Base-by-base conservation (phyloP, 1,140 invertebrate species). In the Nilaparvata lugens region DNA sequence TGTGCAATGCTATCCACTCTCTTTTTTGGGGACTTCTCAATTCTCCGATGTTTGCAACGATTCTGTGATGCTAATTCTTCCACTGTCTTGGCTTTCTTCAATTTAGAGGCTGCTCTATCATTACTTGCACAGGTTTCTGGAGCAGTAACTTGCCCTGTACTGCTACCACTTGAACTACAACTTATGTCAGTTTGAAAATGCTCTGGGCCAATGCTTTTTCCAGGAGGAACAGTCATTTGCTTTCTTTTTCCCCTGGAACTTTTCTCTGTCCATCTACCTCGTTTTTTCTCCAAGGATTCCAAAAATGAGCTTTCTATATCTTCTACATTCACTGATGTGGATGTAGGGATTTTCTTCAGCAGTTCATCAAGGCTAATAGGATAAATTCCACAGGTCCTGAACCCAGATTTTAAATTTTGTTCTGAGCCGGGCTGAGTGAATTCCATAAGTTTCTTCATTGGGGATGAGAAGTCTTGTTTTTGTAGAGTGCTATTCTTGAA, bases 401-500 rank as follows among this genome's bases (percentile, higher is more conserved):
- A 66, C 6, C 65, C 63, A 48, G 60, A n/a, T 48, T 28, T 60
- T 19, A 66, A 14, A 61, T 64, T 62, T 19, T 53, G 18, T 54
- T 19, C 14, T 43, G 16, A 19, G 53, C 61, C 62, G 25, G 53
- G 40, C 19, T 45, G n/a, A 1, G 61, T 4, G 23, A 31, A 57
- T 24, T 52, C 23, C 31, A 64, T 43, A 9, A 58, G 40, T 7
- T 19, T 60, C 21, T 28, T 60, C 21, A 60, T n/a, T 11, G 52
- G 21, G 18, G 18, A 24, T 14, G 58, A 48, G 31, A 60, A 60
- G 18, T 45, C 19, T 38, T 56, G 28, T 54, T 66, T 66, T 21
- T 60, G 43, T 16, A 66, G 23, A 5, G 18, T 35, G 11, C 56
- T 48, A 43, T 21, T n/a, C 35, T 31, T 55, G 25, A 45, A 11